phyloP scores from a whole-genome alignment of 2,888 invertebrate genomes.

The Ptilodon capucinus region DNA sequence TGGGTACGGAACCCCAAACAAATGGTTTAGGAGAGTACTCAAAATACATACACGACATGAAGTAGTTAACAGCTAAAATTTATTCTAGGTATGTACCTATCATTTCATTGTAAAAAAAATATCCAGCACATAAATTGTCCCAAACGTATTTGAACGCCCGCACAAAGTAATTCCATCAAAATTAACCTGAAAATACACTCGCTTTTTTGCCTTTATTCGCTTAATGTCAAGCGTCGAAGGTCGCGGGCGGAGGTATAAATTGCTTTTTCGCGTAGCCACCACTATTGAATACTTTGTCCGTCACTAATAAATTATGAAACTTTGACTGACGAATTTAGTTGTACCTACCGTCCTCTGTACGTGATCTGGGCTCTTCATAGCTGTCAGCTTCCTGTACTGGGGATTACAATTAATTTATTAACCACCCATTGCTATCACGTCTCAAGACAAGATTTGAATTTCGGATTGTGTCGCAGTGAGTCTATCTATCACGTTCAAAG shows the following conservation, averaged over 20 bases:
- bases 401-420: constrained; percentile 40
- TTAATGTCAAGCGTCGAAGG: background rate
- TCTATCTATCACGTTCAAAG: too few species aligned
- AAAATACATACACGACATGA: too few species aligned
- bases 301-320: constrained; percentile 33
- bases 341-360: constrained; percentile 17
- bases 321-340: constrained; percentile 28
- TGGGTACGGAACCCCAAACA: too few species aligned
- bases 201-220: background rate
- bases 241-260: constrained; percentile 3
- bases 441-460: too few species aligned
- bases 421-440: constrained; percentile 4
- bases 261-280: constrained; percentile 7
- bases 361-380: constrained; percentile 23
- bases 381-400: constrained; percentile 24
- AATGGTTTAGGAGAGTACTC: too few species aligned
- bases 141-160: too few species aligned
- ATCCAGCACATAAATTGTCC: too few species aligned
- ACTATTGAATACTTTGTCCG: constrained; percentile 11
- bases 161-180: constrained; percentile 9
- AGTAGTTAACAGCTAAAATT: too few species aligned
- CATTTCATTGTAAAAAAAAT: too few species aligned
- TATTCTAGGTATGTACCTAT: too few species aligned
- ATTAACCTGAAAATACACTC: constrained; percentile 4
- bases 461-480: too few species aligned